phyloP scores from a whole-genome alignment of 37 sponge, comb jelly and placozoan species.

The Halisarca cf. caerulea region DNA sequence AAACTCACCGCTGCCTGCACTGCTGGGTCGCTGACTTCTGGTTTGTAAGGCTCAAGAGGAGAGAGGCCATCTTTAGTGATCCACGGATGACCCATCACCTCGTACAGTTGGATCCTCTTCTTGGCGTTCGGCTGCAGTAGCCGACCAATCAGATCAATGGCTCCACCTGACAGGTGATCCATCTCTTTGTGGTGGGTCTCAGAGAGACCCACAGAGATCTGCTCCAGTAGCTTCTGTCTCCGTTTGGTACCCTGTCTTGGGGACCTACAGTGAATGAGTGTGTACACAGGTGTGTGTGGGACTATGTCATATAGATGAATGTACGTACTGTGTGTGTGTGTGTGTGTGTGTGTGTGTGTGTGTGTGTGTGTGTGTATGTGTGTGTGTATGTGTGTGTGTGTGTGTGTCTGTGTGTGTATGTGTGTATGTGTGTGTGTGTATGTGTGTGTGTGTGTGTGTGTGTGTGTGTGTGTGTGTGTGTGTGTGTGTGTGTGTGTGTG shows the following conservation, averaged over 20 bases:
- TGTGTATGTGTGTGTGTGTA: too few relatives aligned
- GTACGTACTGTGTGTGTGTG: too few relatives aligned
- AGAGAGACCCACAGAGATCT: constrained; percentile 82
- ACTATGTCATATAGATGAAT: too few relatives aligned
- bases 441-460: too few relatives aligned
- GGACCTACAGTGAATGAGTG: constrained; percentile 27
- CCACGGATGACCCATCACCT: constrained; percentile 93
- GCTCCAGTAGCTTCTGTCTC: constrained; percentile 88
- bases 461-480: too few relatives aligned
- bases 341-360: too few relatives aligned
- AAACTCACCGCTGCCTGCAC: constrained; percentile 59
- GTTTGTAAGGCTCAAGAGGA: constrained; percentile 79
- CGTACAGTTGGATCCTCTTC: constrained; percentile 58
- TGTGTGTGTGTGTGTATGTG: too few relatives aligned
- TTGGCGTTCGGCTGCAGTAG: constrained; percentile 86
- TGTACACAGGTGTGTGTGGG: too few relatives aligned
- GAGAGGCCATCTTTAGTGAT: constrained; percentile 86
- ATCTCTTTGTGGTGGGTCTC: constrained; percentile 85
- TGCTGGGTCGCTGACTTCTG: constrained; percentile 52
- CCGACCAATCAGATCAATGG: constrained; percentile 33
- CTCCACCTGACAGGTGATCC: constrained; percentile 63
- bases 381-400: too few relatives aligned
- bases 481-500: too few relatives aligned
- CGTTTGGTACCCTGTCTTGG: constrained; percentile 87
- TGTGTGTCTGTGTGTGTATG: too few relatives aligned